Evolutionary conservation across 2,113 vertebrate genomes (phyloP).

Genomic region (Mellivora capensis): DNA sequence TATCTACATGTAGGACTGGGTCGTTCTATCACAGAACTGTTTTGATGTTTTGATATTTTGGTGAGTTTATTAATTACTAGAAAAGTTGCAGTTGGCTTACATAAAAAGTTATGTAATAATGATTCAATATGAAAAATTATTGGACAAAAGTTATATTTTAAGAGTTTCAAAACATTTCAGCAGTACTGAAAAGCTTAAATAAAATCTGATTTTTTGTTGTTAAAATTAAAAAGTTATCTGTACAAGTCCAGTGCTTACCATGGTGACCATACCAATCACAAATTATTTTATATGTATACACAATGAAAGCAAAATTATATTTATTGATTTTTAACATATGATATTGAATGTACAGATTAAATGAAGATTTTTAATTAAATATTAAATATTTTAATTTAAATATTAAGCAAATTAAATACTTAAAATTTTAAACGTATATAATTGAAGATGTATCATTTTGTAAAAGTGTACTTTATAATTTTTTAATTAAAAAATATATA

Average conservation of each 20-base stretch:
- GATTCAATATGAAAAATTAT: constrained; percentile 29
- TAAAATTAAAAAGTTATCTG: not conserved
- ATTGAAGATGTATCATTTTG: not conserved
- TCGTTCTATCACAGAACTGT: not conserved
- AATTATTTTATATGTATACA: not conserved
- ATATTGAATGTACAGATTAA: not conserved
- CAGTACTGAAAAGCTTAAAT: not conserved
- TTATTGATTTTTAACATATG: not conserved
- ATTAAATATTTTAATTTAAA: not conserved
- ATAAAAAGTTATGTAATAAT: constrained; percentile 49
- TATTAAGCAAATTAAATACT: not conserved
- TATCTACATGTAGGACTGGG: not conserved
- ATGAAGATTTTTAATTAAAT: not conserved
- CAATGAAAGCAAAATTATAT: not conserved
- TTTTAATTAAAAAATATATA: not conserved
- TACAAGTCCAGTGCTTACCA: not conserved
- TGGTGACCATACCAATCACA: not conserved
- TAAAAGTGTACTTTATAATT: not conserved
- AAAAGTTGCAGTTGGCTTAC: constrained; percentile 17
- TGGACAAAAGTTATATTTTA: constrained; percentile 3
- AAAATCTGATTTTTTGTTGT: not conserved
- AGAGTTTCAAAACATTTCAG: constrained; percentile 8
- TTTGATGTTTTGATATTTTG: constrained; percentile 12
- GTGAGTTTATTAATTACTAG: not conserved
- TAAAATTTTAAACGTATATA: not conserved